Evolutionary conservation across 2,797 vertebrate species (phyloP).

Genomic region (Takifugu ocellatus): DNA sequence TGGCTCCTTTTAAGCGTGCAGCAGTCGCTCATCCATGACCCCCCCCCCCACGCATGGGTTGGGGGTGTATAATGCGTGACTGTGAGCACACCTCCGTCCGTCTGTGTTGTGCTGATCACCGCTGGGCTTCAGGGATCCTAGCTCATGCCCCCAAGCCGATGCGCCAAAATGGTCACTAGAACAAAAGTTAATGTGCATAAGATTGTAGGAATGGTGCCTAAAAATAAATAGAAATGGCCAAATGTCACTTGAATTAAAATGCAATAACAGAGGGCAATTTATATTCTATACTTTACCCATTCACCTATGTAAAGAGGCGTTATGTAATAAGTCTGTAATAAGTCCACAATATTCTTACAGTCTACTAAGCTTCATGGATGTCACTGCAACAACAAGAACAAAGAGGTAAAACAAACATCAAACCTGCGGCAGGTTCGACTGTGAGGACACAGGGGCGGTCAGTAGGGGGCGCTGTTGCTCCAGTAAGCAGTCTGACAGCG

Average conservation of each 20-base stretch:
- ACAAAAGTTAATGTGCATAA: slow-evolving; percentile 40
- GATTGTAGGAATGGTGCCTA: slow-evolving; percentile 17
- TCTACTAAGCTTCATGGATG: slow-evolving; percentile 25
- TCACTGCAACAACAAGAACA: slow-evolving; percentile 11
- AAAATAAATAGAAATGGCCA: background rate
- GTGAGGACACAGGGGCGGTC: slow-evolving; percentile 6
- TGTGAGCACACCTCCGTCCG: slow-evolving; percentile 46
- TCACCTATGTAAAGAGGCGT: slow-evolving; percentile 28
- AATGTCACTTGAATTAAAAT: background rate
- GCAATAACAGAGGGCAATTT: background rate
- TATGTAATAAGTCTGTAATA: background rate
- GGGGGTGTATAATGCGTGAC: slow-evolving; percentile 15
- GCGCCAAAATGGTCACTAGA: slow-evolving; percentile 37
- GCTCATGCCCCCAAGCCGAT: slow-evolving; percentile 41
- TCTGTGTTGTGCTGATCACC: slow-evolving; percentile 49
- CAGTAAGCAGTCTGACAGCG: slow-evolving; percentile 18
- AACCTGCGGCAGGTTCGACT: background rate
- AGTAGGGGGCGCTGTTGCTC: slow-evolving; percentile 69
- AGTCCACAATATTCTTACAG: slow-evolving; percentile 20
- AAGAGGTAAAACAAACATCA: slow-evolving; percentile 9
- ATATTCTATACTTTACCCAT: slow-evolving; percentile 11
- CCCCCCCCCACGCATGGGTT: slow-evolving; percentile 13
- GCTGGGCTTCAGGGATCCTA: slow-evolving; percentile 45
- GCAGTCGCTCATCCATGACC: slow-evolving; percentile 60
- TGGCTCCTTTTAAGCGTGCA: slow-evolving; percentile 54